Percentiles rank a stretch among this genome's conserved stretches.
These are phyloP conservation scores for Ranitomeya variabilis DNA, from an alignment of 2,113 vertebrate species.

Conservation along the genomic window DNA sequence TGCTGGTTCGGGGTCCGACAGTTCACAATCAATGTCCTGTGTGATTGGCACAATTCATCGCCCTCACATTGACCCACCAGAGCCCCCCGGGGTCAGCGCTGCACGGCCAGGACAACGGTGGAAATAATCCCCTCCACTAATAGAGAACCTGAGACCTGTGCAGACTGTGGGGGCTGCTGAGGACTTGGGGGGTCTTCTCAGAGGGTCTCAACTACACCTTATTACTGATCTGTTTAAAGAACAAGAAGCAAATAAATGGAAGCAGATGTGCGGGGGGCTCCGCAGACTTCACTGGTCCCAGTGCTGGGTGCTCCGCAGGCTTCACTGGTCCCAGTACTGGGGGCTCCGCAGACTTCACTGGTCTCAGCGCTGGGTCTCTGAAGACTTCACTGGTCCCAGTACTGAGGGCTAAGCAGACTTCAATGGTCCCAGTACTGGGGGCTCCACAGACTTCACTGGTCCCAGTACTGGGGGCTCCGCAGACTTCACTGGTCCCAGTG, in stretches of 20 bases:
- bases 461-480: not conserved
- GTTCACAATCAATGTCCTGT: too few species aligned
- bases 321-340: not conserved
- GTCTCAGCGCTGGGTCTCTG: not conserved
- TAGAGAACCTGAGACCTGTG: not conserved
- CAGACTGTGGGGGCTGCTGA: not conserved
- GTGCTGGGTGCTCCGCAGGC: too few species aligned
- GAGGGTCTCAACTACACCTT: not conserved
- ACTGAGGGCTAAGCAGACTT: not conserved
- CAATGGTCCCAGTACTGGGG: not conserved
- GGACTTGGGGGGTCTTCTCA: not conserved
- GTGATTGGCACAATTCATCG: too few species aligned
- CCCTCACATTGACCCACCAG: not conserved
- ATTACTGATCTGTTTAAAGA: slow-evolving; percentile 34
- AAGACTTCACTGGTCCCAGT: too few species aligned
- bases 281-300: too few species aligned
- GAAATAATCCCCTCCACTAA: not conserved
- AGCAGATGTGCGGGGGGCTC: not conserved
- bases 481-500: not conserved
- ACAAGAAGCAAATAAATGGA: not conserved
- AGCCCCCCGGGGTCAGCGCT: not conserved
- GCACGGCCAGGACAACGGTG: not conserved
- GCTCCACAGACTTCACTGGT: too few species aligned
- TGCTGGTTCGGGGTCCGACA: too few species aligned
- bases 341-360: not conserved